Evolutionary conservation across 1,140 invertebrate genomes (phyloP), one percentile per base, ranked within the genome.

Genomic region (Cecropterus lyciades): DNA sequence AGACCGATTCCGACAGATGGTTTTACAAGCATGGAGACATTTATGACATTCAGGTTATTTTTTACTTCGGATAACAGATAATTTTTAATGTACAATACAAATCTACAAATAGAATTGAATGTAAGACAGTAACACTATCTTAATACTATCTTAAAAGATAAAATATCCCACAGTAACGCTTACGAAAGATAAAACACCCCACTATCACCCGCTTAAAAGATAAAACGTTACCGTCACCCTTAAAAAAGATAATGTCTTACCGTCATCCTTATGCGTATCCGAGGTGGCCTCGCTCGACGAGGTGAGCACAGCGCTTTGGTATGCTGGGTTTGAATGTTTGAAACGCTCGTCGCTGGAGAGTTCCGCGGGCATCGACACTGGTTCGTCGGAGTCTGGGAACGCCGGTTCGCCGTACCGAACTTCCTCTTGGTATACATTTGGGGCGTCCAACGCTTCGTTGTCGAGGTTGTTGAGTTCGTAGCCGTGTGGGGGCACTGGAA

Each of bases 271-370:
- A 65, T 82, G 69, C 37, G 69, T 79, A 49, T 92, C 89, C n/a
- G n/a, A n/a, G 13, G 77, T 79, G 11, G 77, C 68, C 3, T 87
- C 83, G 53, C 77, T 85, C 5, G 75, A 82, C 1, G 93, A 93
- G 13, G 94, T 95, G 86, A 93, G 68, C 3, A 92, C 89, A 0
- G 95, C 95, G 66, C 95, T 96, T 80, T 96, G 95, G 77, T 96
- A 96, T 10, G 94, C 93, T 0, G 95, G 95, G 77, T 95, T 96
- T 33, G 95, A 94, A 76, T 96, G 94, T 72, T 94, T 95, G 82
- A 96, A 96, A 7, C 62, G 87, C 75, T 88, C 88, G n/a, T 92
- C 88, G 63, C 77, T 92, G 11, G 89, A 89, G 48, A 93, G 66
- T 48, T 88, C 89, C 1, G 79, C 90, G 11, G 90, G 92, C 92